Base-by-base conservation (phyloP, 2,888 invertebrate genomes). In the Tipula unca region DNA sequence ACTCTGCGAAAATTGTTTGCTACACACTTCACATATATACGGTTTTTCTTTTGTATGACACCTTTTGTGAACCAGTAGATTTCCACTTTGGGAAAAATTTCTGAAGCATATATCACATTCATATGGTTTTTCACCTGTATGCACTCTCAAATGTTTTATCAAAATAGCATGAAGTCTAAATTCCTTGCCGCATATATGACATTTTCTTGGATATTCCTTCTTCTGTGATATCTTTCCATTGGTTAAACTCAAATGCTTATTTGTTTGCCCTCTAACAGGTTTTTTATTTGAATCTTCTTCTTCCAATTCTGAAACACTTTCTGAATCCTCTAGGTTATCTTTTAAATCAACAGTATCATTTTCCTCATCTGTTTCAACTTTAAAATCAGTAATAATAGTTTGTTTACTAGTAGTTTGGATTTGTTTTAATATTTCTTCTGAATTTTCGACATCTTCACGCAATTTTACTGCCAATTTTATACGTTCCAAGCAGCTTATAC, bases 1-100 rank as follows among this genome's bases (percentile, higher is more conserved):
- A 83, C 83, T 83, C 32, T 83, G 83, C 32, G 35, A 29, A 83
- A 83, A 83, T 32, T 83, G 83, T 14, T 83, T 83, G 10, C 83
- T 83, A n/a, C 83, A 83, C 8, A 83, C 35, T 10, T 83, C 83
- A 17, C 83, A 83, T 1, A 83, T 83, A 32, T 32, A 83, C 5
- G 32, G 83, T n/a, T 83, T 83, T n/a, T 83, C 83, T 17, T 83
- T 83, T 29, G 32, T 83, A 32, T 83, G 83, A 14, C 35, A 83
- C 4, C 83, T 32, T 83, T 83, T 29, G 10, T 83, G 83, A 32
- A 83, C 35, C 1, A 83, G n/a, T 83, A 83, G 14, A 32, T 83
- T 83, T 17, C 83, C 83, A 83, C 83, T 83, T 83, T 83, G 83
- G 1, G 83, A 32, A 83, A 83, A 83, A 29, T 35, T 29, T 35